Percentiles rank a stretch among this genome's conserved stretches.
Evolutionary conservation across 1,140 invertebrate genomes (phyloP).

Genomic region (Wiebesia pumilae): DNA sequence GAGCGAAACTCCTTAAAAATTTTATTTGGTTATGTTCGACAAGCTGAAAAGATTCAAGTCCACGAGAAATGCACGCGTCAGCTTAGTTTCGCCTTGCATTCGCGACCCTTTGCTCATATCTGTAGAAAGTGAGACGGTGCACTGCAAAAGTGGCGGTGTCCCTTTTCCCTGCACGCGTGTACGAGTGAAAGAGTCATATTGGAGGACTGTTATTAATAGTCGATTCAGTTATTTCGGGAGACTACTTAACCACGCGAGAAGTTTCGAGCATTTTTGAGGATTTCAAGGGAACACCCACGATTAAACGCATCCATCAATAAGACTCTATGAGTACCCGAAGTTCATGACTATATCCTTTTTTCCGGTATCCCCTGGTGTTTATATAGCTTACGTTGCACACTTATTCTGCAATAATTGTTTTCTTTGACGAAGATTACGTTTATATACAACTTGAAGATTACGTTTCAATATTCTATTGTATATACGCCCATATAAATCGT

Average conservation of each 20-base stretch:
- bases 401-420: neutral
- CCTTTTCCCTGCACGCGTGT: neutral
- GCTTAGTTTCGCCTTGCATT: neutral
- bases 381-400: neutral
- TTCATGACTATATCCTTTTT: conserved; percentile 4
- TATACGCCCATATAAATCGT: too few species aligned
- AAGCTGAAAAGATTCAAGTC: neutral
- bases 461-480: too few species aligned
- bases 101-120: neutral
- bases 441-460: too few species aligned
- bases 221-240: conserved; percentile 43
- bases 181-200: conserved; percentile 13
- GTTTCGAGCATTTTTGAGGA: conserved; percentile 29
- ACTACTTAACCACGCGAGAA: neutral
- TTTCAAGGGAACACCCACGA: conserved; percentile 1
- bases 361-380: neutral
- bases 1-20: neutral
- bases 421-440: too few species aligned
- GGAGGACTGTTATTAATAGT: conserved; percentile 26
- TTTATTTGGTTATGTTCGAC: neutral
- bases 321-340: neutral
- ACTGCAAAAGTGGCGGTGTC: neutral
- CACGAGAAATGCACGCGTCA: neutral
- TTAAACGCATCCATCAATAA: conserved; percentile 15
- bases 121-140: neutral